Evolutionary conservation across 2,888 invertebrate genomes (phyloP).

Genomic region (Nezara viridula): DNA sequence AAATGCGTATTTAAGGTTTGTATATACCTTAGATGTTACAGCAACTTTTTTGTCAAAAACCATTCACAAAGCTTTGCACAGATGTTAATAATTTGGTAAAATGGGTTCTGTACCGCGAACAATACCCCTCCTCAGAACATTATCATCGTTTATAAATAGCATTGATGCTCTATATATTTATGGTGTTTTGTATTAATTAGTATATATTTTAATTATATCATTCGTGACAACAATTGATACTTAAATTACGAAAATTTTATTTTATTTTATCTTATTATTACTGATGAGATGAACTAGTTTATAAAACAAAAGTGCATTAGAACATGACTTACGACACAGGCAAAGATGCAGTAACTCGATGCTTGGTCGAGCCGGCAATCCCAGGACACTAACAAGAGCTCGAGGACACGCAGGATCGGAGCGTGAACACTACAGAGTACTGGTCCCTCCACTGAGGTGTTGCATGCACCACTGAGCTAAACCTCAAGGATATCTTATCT

Average conservation of each 20-base stretch:
- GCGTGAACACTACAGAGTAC: not conserved
- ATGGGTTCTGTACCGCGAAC: too few relatives aligned
- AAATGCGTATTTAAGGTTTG: too few relatives aligned
- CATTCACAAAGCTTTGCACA: too few relatives aligned
- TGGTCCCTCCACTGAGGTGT: not conserved
- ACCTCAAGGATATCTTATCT: conserved; percentile 43
- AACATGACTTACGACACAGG: not conserved
- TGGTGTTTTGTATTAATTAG: not conserved
- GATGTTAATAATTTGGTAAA: too few relatives aligned
- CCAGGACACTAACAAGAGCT: not conserved
- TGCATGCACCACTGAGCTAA: not conserved
- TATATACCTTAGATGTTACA: too few relatives aligned
- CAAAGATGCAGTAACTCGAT: not conserved
- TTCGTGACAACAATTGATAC: not conserved
- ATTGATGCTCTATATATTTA: not conserved
- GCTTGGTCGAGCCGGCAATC: not conserved
- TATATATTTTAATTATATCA: not conserved
- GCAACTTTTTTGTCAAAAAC: too few relatives aligned
- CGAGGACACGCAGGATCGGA: not conserved
- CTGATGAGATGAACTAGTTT: too few relatives aligned
- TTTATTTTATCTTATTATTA: too few relatives aligned
- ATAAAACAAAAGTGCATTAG: too few relatives aligned
- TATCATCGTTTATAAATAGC: not conserved
- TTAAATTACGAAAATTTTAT: not conserved
- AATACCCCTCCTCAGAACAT: too few relatives aligned